Evolutionary conservation across 1,140 invertebrate genomes (phyloP).

Genomic region (Drosophila equinoxialis): DNA sequence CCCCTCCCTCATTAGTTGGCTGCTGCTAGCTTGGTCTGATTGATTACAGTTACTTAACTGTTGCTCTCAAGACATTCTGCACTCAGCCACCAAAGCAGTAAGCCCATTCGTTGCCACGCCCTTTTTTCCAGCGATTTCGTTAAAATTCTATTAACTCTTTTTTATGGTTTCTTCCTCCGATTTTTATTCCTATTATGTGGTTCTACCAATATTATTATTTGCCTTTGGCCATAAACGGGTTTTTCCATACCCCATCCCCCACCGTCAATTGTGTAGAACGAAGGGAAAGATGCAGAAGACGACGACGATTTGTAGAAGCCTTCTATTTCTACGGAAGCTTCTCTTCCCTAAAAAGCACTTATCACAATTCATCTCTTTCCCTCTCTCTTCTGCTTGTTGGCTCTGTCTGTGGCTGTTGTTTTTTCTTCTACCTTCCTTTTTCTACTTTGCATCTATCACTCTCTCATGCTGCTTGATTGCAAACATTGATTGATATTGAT

Average conservation of each 20-base stretch:
- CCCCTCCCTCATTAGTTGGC: slow-evolving; percentile 43
- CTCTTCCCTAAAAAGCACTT: slow-evolving; percentile 25
- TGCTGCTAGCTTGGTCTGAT: slow-evolving; percentile 50
- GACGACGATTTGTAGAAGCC: slow-evolving; percentile 8
- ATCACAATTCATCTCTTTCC: slow-evolving; percentile 6
- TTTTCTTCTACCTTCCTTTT: not conserved
- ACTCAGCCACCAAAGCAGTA: not conserved
- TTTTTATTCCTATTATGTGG: slow-evolving; percentile 11
- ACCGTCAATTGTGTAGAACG: not conserved
- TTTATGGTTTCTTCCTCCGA: slow-evolving; percentile 21
- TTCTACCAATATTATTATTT: slow-evolving; percentile 29
- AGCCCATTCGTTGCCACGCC: slow-evolving; percentile 50
- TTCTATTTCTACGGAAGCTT: slow-evolving; percentile 16
- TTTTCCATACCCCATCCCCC: slow-evolving; percentile 37
- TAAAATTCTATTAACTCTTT: slow-evolving; percentile 72
- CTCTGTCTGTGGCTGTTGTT: not conserved
- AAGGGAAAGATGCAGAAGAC: not conserved
- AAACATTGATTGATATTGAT: slow-evolving; percentile 63
- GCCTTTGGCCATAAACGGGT: slow-evolving; percentile 63
- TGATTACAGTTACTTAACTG: slow-evolving; percentile 70
- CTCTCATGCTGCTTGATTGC: slow-evolving; percentile 52
- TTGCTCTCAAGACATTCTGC: slow-evolving; percentile 19
- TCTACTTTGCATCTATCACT: slow-evolving; percentile 22
- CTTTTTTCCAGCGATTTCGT: slow-evolving; percentile 43
- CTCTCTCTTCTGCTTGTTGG: not conserved